Evolutionary conservation across 1,140 invertebrate species (phyloP).

Genomic region (Drosophila malerkotliana): DNA sequence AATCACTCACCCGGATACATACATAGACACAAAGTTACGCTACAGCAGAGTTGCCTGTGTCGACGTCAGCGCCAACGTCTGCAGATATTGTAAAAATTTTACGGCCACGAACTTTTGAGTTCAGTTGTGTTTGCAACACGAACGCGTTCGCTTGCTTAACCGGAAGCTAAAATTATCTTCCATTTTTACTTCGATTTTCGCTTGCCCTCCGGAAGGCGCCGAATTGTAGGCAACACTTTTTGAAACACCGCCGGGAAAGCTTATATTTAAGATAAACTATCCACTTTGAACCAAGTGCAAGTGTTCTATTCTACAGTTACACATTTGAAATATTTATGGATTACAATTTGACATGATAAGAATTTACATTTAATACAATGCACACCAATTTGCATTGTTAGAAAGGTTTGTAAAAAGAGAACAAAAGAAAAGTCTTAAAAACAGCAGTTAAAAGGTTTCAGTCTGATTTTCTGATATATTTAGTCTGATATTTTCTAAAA

Average conservation of each 20-base stretch:
- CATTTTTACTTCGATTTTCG: slow-evolving; percentile 19
- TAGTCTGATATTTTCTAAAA: too few relatives aligned
- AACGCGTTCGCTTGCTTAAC: slow-evolving; percentile 58
- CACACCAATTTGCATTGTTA: background rate
- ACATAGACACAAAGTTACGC: slow-evolving; percentile 9
- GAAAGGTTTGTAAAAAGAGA: slow-evolving; percentile 26
- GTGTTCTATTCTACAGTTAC: background rate
- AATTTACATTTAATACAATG: slow-evolving; percentile 2
- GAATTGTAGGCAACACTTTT: slow-evolving; percentile 52
- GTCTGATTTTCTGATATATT: too few relatives aligned
- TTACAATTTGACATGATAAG: slow-evolving; percentile 1
- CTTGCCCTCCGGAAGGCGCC: slow-evolving; percentile 32
- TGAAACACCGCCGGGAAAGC: slow-evolving; percentile 47
- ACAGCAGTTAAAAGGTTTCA: too few relatives aligned
- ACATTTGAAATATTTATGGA: slow-evolving; percentile 5
- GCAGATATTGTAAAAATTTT: slow-evolving; percentile 77
- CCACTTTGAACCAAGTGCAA: slow-evolving; percentile 14
- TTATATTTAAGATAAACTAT: background rate
- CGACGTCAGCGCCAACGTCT: slow-evolving; percentile 28
- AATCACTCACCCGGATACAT: slow-evolving; percentile 18
- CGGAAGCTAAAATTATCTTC: slow-evolving; percentile 6
- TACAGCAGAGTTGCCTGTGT: slow-evolving; percentile 52
- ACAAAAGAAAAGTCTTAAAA: too few relatives aligned
- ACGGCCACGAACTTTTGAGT: slow-evolving; percentile 69
- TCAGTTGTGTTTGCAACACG: slow-evolving; percentile 77